Evolutionary conservation across 1,140 invertebrate genomes (phyloP).

Genomic region (Heterodera carotae): DNA sequence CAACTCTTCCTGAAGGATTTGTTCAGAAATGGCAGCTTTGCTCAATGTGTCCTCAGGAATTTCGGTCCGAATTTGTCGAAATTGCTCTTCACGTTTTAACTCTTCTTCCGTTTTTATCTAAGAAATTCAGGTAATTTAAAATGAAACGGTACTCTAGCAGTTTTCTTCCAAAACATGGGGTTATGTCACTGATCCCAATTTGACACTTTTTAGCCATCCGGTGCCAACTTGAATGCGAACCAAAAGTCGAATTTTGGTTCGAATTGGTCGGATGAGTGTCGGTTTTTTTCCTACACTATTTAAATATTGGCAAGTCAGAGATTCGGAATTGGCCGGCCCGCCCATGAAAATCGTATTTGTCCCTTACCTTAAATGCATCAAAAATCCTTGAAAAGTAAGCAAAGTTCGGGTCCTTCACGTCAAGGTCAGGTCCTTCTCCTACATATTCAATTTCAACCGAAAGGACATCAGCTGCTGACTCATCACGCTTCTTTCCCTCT

Average conservation of each 20-base stretch:
- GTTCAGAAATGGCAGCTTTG: constrained; percentile 55
- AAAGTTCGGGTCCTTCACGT: constrained; percentile 56
- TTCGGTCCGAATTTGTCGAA: constrained; percentile 36
- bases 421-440: constrained; percentile 52
- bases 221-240: too few species aligned
- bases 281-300: too few species aligned
- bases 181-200: too few species aligned
- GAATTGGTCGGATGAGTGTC: too few species aligned
- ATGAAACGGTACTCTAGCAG: too few species aligned
- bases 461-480: constrained; percentile 9
- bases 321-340: neutral
- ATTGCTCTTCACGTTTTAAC: constrained; percentile 38
- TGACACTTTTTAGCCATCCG: too few species aligned
- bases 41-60: constrained; percentile 44
- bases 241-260: too few species aligned
- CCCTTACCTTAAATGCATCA: constrained; percentile 57
- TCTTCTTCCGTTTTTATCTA: constrained; percentile 49
- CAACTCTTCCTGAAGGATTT: constrained; percentile 61
- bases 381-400: constrained; percentile 60
- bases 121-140: constrained; percentile 34
- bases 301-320: too few species aligned
- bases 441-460: constrained; percentile 61
- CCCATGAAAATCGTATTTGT: too few species aligned
- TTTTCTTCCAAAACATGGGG: too few species aligned
- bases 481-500: constrained; percentile 6